Percentiles rank a stretch among this genome's conserved stretches.
phyloP scores from a whole-genome alignment of 2,113 vertebrate species.

The Solenodon paradoxus region DNA sequence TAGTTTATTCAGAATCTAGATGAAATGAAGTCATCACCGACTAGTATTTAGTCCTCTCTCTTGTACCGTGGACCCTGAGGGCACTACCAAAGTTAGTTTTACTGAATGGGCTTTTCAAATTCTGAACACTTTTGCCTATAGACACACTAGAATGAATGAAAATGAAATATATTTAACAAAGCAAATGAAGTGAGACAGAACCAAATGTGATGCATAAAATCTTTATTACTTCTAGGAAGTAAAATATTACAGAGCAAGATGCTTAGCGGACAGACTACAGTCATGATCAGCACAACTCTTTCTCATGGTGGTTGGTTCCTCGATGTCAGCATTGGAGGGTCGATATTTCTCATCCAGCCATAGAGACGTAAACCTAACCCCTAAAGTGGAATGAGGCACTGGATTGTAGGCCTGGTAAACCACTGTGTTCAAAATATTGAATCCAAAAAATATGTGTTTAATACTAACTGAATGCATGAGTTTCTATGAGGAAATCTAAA shows the following conservation, averaged over 20 bases:
- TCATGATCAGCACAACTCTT: neutral
- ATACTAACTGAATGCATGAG: neutral
- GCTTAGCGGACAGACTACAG: neutral
- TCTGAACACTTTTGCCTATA: neutral
- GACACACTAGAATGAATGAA: neutral
- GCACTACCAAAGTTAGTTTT: neutral
- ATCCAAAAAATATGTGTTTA: neutral
- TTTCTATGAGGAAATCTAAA: neutral
- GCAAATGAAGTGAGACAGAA: slow-evolving; percentile 3
- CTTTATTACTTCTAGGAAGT: neutral
- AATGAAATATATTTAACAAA: slow-evolving; percentile 29
- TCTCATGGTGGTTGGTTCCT: neutral
- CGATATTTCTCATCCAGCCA: neutral
- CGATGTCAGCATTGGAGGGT: neutral
- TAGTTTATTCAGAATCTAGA: neutral
- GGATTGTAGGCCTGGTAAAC: neutral
- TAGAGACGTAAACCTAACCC: neutral
- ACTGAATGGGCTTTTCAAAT: neutral
- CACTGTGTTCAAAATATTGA: neutral
- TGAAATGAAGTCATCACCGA: neutral
- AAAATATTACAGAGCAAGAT: neutral
- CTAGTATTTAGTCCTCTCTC: neutral
- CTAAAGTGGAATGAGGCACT: neutral
- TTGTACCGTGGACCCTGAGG: neutral
- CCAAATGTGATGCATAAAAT: slow-evolving; percentile 4